phyloP scores from a whole-genome alignment of 2,113 vertebrate species.

The Rhynchomys soricoides region DNA sequence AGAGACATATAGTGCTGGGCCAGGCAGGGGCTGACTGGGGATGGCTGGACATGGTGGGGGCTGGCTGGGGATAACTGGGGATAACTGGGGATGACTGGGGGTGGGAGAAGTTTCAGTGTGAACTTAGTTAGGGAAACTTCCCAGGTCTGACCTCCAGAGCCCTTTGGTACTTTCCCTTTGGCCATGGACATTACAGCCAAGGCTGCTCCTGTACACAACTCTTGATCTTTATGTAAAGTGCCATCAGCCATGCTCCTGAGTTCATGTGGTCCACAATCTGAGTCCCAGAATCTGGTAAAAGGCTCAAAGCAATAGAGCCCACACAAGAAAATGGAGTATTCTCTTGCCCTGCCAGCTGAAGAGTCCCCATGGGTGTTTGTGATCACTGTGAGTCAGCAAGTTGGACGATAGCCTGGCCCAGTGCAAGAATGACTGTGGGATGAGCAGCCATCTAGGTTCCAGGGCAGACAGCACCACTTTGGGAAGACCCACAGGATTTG shows the following conservation, averaged over 20 bases:
- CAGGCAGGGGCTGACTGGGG: rapidly evolving
- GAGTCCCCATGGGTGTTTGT: neutral
- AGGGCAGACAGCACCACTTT: neutral
- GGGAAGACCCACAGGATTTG: neutral
- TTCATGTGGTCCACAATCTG: neutral
- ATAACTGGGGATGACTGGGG: neutral
- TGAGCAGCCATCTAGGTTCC: neutral
- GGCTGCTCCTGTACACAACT: rapidly evolving
- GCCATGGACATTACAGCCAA: rapidly evolving
- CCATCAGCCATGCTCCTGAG: neutral
- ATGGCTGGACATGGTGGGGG: neutral
- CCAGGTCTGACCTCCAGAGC: neutral
- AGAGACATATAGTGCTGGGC: neutral
- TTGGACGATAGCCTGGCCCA: neutral
- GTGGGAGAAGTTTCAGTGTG: neutral
- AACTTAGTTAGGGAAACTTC: neutral
- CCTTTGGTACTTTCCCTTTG: neutral
- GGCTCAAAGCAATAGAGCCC: neutral
- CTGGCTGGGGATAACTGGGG: too few relatives aligned
- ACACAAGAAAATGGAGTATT: neutral
- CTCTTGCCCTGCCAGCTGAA: neutral
- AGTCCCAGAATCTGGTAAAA: neutral
- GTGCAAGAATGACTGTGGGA: neutral
- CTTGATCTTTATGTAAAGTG: neutral
- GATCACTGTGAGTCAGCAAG: neutral